Conservation (phyloP, 2,113 vertebrate genomes). For the Bufo bufo region DNA sequence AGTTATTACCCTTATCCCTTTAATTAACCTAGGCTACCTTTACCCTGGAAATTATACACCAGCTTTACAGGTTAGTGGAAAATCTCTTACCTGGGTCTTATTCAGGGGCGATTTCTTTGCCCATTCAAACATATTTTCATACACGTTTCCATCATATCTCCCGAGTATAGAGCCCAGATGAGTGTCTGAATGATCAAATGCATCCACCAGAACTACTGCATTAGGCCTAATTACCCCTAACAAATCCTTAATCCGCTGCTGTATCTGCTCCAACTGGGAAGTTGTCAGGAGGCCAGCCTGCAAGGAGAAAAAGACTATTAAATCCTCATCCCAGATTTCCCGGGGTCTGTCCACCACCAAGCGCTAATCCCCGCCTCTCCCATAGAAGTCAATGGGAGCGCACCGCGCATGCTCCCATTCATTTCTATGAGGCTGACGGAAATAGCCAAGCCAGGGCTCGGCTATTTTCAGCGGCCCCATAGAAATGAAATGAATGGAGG, state of each 20-base stretch:
- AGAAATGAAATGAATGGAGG: no score
- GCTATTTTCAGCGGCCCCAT: no score
- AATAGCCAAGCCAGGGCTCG: no score
- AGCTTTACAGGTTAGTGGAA: no score
- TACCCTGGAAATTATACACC: no score
- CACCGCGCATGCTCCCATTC: no score
- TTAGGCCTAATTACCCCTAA: slow-evolving; percentile 83
- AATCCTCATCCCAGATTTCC: background rate
- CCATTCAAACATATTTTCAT: slow-evolving; percentile 96
- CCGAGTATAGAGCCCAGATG: slow-evolving; percentile 88
- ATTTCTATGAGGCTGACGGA: no score
- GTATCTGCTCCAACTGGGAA: slow-evolving; percentile 80
- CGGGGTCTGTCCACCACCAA: no score
- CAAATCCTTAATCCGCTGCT: slow-evolving; percentile 82
- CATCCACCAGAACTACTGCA: slow-evolving; percentile 87
- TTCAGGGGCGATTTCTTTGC: slow-evolving; percentile 91
- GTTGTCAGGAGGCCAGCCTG: slow-evolving; percentile 84
- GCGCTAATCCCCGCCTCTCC: no score
- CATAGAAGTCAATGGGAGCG: no score
- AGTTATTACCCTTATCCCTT: no score
- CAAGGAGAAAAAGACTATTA: background rate
- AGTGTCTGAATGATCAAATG: slow-evolving; percentile 85
- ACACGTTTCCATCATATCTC: slow-evolving; percentile 94
- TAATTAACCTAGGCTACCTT: no score
- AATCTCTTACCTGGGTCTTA: slow-evolving; percentile 81